phyloP scores from a whole-genome alignment of 2,797 vertebrate genomes.

The Propithecus perrieri region DNA sequence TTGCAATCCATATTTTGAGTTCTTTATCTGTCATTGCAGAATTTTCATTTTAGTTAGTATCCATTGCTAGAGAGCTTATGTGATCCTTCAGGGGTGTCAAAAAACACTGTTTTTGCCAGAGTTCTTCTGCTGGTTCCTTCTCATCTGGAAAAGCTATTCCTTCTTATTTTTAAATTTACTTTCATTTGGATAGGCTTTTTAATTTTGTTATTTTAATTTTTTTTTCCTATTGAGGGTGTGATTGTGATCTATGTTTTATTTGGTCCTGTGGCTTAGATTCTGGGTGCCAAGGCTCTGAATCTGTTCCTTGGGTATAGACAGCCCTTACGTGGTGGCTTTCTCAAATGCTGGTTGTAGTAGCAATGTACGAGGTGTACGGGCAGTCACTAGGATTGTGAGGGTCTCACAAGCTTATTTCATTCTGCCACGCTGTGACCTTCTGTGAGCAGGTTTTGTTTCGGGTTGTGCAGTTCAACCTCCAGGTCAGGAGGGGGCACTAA shows the following conservation, averaged over 20 bases:
- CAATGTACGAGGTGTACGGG: accelerated
- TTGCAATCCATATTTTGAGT: not conserved
- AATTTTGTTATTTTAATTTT: not conserved
- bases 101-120: not conserved
- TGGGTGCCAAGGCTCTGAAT: not conserved
- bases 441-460: not conserved
- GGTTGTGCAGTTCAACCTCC: not conserved
- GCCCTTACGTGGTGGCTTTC: not conserved
- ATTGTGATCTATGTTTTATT: not conserved
- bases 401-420: not conserved
- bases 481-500: not conserved
- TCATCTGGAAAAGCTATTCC: not conserved
- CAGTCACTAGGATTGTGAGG: not conserved
- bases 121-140: not conserved
- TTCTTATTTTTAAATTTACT: not conserved
- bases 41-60: not conserved
- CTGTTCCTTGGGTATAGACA: not conserved
- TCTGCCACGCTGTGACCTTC: not conserved
- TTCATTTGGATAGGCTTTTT: not conserved
- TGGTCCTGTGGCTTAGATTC: not conserved
- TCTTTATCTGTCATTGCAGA: not conserved
- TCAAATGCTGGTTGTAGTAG: not conserved
- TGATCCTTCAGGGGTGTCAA: not conserved
- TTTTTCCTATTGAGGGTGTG: not conserved
- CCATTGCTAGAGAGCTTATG: not conserved